Evolutionary conservation across 2,888 invertebrate genomes (phyloP), one percentile per base, ranked within the genome.

Genomic region (Acleris cristana): DNA sequence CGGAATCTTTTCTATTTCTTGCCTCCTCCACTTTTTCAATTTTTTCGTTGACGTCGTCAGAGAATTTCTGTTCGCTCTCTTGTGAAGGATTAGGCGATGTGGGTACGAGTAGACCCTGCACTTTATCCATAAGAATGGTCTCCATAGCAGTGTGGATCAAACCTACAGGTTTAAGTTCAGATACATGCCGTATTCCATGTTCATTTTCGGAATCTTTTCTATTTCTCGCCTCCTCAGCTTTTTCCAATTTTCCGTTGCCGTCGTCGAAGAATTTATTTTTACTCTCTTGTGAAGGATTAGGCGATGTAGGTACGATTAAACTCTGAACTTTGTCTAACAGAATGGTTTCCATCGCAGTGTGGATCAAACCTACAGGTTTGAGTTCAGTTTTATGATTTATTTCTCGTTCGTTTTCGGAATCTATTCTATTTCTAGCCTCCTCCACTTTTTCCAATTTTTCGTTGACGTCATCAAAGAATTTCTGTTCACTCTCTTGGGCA

Each of bases 311-410:
- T 70, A 90, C 75, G 64, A 92, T 81, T 53, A 92, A 71, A 49
- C 86, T 84, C 59, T 91, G 93, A 1, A 94, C 92, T 82, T 89
- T 93, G 71, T 94, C 94, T 71, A 94, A 88, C 10, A 94, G 84
- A 65, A 94, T 94, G 52, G 94, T 94, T 77, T 93, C 92, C 86
- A 94, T 92, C 21, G 94, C 94, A 21, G 93, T 93, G 61, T 92
- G 92, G 55, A 94, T 76, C 56, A 94, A 73, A 8, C 93, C 89
- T 1, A 85, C 81, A 0, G 89, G 80, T 73, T 89, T 91, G 1
- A 88, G 26, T 44, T 48, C 18, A 48, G 18, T 48, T 48, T 48
- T 0, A 18, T 6, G 48, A 1, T n/a, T 48, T 48, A 18, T 8
- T 49, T 56, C 10, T 14, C 3, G 44, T 44, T 65, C 58, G 60